Evolutionary conservation across 2,113 vertebrate genomes (phyloP).

Genomic region (Willisornis vidua): DNA sequence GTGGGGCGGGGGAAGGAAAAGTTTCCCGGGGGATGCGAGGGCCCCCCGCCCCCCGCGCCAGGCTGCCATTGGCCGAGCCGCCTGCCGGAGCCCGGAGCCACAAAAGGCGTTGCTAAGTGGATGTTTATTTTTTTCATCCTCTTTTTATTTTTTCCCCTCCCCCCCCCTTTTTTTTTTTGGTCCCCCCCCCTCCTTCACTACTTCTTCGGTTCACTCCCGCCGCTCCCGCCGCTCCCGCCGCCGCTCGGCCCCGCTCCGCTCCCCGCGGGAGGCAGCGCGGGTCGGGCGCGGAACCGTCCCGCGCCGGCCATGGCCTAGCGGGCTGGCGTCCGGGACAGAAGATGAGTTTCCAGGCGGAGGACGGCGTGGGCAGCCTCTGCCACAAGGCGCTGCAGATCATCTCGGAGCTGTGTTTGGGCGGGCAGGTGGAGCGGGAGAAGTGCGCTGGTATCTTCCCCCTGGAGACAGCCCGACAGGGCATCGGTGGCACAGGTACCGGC

Average conservation of each 20-base stretch:
- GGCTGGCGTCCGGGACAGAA: background rate
- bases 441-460: slow-evolving; percentile 90
- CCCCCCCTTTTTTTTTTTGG: no score
- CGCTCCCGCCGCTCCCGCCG: no score
- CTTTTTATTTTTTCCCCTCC: no score
- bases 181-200: no score
- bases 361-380: slow-evolving; percentile 90
- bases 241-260: no score
- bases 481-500: slow-evolving; percentile 85
- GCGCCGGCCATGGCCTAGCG: slow-evolving; percentile 81
- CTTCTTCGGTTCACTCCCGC: no score
- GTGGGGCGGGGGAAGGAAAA: background rate
- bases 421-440: slow-evolving; percentile 91
- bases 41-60: background rate
- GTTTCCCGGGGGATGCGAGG: background rate
- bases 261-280: background rate
- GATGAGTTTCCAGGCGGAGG: slow-evolving; percentile 88
- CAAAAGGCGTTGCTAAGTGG: slow-evolving; percentile 54
- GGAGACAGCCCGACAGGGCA: slow-evolving; percentile 83
- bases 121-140: background rate
- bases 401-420: slow-evolving; percentile 91
- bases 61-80: slow-evolving; percentile 66
- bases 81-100: slow-evolving; percentile 22
- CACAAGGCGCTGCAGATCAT: slow-evolving; percentile 94
- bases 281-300: slow-evolving; percentile 20